Evolutionary conservation across 64 coral and sea anemone species (phyloP).

Genomic region (Pocillopora damicornis): DNA sequence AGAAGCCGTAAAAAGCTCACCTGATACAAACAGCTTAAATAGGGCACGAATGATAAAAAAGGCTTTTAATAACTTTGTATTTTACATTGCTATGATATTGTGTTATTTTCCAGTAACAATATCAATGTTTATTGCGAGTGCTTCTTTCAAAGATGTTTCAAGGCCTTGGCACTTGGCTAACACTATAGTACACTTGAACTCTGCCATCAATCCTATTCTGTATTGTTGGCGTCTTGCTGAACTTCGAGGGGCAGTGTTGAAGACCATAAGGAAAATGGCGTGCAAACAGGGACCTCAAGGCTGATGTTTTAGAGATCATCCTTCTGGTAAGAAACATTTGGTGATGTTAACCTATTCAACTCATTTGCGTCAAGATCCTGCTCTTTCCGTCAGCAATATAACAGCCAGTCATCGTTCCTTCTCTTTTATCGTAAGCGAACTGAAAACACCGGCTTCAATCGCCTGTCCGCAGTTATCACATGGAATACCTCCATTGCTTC

Average conservation of each 20-base stretch:
- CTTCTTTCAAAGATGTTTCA: not conserved
- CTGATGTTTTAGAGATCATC: not conserved
- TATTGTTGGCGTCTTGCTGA: constrained; percentile 25
- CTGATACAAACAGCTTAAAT: not conserved
- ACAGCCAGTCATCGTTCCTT: no score
- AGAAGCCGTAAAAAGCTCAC: not conserved
- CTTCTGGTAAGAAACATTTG: not conserved
- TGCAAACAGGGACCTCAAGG: not conserved
- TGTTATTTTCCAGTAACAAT: constrained; percentile 24
- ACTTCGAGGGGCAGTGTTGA: constrained; percentile 11
- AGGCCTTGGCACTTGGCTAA: constrained; percentile 12
- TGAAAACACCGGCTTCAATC: no score
- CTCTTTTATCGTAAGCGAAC: no score
- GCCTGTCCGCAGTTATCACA: no score
- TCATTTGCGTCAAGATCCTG: no score
- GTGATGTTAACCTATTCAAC: not conserved
- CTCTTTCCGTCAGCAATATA: no score
- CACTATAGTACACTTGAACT: constrained; percentile 13
- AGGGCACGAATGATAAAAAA: not conserved
- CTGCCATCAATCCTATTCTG: constrained; percentile 32
- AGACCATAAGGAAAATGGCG: not conserved
- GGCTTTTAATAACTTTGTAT: constrained; percentile 10
- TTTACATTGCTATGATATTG: constrained; percentile 20
- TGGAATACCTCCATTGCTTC: no score
- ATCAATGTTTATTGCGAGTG: not conserved